Percentiles rank a stretch among this genome's conserved stretches.
Conservation (phyloP, 2,888 invertebrate genomes). For the Shargacucullia verbasci region DNA sequence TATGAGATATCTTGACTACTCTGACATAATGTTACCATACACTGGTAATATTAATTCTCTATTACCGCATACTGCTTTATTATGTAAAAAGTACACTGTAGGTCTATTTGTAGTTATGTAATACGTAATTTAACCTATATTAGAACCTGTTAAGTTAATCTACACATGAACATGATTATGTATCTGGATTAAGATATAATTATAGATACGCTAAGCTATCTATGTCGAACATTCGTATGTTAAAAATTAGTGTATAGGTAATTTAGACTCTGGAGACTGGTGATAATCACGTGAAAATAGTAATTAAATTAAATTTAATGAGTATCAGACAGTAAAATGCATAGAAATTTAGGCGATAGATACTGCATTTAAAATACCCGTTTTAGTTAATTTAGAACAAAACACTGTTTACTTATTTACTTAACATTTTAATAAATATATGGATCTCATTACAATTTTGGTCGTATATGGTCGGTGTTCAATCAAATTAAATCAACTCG, state of each 20-base stretch:
- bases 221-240: too few species aligned
- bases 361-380: too few species aligned
- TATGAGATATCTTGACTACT: conserved; percentile 40
- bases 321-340: too few species aligned
- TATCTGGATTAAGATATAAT: neutral
- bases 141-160: conserved; percentile 11
- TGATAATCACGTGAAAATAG: too few species aligned
- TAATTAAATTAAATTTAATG: too few species aligned
- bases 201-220: neutral
- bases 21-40: conserved; percentile 56
- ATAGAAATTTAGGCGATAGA: too few species aligned
- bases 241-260: too few species aligned
- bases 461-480: conserved; percentile 38
- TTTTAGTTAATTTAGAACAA: too few species aligned
- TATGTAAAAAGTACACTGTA: conserved; percentile 51
- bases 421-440: conserved; percentile 16
- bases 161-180: neutral
- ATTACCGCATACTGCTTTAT: conserved; percentile 48
- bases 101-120: conserved; percentile 36
- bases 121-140: conserved; percentile 29
- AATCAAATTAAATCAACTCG: conserved; percentile 70
- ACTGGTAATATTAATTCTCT: conserved; percentile 52
- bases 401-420: neutral
- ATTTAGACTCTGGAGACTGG: too few species aligned
- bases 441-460: conserved; percentile 36